Percentiles rank a stretch among this genome's conserved stretches.
Conservation (phyloP, 1,140 invertebrate species). For the Calycopis cecrops region DNA sequence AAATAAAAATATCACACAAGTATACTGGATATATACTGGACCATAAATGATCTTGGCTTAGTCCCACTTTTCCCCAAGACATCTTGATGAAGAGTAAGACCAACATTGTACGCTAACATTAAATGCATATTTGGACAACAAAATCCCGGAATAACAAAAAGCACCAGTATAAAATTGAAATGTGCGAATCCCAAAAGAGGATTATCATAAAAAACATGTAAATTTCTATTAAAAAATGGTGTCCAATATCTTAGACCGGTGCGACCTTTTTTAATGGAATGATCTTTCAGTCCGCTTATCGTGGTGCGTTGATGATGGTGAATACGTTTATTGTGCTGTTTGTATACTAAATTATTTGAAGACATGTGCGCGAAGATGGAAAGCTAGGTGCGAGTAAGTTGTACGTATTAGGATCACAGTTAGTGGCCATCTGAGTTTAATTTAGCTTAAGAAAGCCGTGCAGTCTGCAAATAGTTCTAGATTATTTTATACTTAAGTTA, state of each 20-base stretch:
- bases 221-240: conserved; percentile 26
- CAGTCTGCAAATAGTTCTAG: no score
- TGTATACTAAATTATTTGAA: no score
- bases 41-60: no score
- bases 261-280: conserved; percentile 22
- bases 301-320: neutral
- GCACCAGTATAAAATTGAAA: conserved; percentile 22
- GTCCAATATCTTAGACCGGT: conserved; percentile 24
- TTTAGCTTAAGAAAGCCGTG: no score
- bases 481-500: no score
- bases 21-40: conserved; percentile 3
- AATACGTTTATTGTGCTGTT: conserved; percentile 2
- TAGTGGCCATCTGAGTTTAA: no score
- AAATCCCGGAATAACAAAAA: conserved; percentile 15
- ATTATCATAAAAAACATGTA: conserved; percentile 24
- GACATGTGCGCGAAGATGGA: no score
- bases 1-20: conserved; percentile 11
- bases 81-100: neutral
- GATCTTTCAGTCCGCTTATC: conserved; percentile 25
- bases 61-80: no score
- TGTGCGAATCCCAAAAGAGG: conserved; percentile 28
- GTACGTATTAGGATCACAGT: no score
- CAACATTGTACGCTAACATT: conserved; percentile 16
- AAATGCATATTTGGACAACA: conserved; percentile 35
- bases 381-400: no score